Conservation (phyloP, 2,888 invertebrate genomes). For the Gortyna flavago region DNA sequence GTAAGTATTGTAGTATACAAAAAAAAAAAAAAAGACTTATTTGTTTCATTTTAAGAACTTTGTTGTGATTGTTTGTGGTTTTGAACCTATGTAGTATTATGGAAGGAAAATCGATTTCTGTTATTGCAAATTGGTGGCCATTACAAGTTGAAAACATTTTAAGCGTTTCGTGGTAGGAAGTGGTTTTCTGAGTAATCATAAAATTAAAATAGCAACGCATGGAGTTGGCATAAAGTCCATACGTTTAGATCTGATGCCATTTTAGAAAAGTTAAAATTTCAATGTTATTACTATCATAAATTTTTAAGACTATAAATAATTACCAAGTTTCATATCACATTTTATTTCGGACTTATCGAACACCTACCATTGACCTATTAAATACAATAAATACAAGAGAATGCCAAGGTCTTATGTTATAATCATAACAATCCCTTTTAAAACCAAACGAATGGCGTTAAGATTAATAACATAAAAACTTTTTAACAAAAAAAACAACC, state of each 20-base stretch:
- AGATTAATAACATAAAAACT: conserved; percentile 16
- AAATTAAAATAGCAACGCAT: neutral
- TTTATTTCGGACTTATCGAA: conserved; percentile 2
- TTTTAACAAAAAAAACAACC: too few species aligned
- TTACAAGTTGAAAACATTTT: conserved; percentile 1
- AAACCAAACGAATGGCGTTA: conserved; percentile 18
- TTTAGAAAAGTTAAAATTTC: neutral
- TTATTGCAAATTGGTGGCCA: neutral
- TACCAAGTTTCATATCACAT: conserved; percentile 1
- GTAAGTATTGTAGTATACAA: neutral
- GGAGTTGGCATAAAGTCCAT: neutral
- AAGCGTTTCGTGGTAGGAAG: conserved; percentile 1
- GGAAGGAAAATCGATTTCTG: conserved; percentile 22
- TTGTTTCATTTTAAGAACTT: neutral
- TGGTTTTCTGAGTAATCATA: neutral
- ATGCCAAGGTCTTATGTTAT: conserved; percentile 24
- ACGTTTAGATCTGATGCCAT: neutral
- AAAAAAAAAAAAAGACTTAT: too few species aligned
- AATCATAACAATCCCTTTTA: conserved; percentile 27
- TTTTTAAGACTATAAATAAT: neutral
- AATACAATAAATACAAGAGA: conserved; percentile 24
- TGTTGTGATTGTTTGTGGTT: neutral
- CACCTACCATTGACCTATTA: conserved; percentile 17
- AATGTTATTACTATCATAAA: neutral
- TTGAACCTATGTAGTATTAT: neutral